phyloP scores from a whole-genome alignment of 37 sponge, comb jelly and placozoan species.

The Diacarnus erythraeanus region DNA sequence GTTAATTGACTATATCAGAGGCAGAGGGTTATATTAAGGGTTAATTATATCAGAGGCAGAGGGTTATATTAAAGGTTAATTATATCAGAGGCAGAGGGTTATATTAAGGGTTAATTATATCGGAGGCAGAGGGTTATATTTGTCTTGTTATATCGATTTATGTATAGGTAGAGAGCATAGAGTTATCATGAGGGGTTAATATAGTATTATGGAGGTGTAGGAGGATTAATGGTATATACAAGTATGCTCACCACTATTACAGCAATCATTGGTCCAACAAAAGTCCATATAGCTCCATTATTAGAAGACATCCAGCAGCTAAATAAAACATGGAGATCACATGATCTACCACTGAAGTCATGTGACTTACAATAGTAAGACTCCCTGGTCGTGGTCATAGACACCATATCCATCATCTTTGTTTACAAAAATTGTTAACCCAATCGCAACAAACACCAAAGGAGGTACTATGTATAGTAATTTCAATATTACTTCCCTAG shows the following conservation, averaged over 20 bases:
- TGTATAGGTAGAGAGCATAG: not conserved
- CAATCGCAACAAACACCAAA: conserved; percentile 37
- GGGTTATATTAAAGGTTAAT: not conserved
- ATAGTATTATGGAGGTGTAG: no score
- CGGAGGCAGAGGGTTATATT: not conserved
- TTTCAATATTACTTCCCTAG: no score
- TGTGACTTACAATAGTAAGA: not conserved
- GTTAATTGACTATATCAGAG: no score
- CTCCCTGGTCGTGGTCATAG: no score
- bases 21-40: not conserved
- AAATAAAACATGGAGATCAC: not conserved
- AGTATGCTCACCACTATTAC: conserved; percentile 45
- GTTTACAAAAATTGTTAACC: conserved; percentile 13
- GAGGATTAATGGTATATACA: not conserved
- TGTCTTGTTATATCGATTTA: not conserved
- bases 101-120: no score
- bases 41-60: not conserved
- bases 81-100: no score
- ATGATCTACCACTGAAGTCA: not conserved
- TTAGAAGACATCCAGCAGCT: conserved; percentile 64
- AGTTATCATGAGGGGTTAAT: no score
- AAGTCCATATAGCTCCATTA: conserved; percentile 56
- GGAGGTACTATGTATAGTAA: conserved; percentile 53
- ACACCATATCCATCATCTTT: conserved; percentile 26
- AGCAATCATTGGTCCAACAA: conserved; percentile 56